Evolutionary conservation across 1,140 invertebrate genomes (phyloP), one percentile per base, ranked within the genome.

Genomic region (Thaumatotibia leucotreta): DNA sequence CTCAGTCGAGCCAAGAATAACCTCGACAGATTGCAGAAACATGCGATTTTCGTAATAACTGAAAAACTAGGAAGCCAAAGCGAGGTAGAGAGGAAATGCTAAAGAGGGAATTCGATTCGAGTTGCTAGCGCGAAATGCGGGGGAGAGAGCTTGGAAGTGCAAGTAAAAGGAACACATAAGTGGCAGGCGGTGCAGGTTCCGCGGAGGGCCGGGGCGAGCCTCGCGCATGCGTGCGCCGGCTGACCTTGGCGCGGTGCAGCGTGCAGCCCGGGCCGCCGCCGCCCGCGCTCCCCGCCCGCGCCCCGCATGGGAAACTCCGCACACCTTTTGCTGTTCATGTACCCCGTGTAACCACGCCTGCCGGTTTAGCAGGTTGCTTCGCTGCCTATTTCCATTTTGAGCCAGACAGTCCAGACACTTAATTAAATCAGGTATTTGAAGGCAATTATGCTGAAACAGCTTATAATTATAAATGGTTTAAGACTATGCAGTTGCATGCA

Each of bases 211-310:
- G 35, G 22, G 66, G 71, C 63, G 63, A 49, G 67, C 64, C 39
- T 68, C 73, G 68, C 83, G 86, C 87, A 86, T 87, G 84, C 84
- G 87, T 83, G 83, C 81, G 77, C 39, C 75, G 80, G 75, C 78
- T 87, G 84, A 88, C 85, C 85, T 89, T 88, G 83, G 78, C 74
- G 77, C 77, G 80, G 77, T 86, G 86, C 85, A 83, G 74, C 82
- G 81, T 84, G 83, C 82, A 83, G 76, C 73, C 77, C 75, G 70
- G 65, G 65, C 70, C 71, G 49, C 68, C 72, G 70, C 20, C 67
- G 74, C 31, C 66, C 65, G 23, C 54, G 22, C 27, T 61, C 31
- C 62, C 9, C 33, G 22, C 32, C 66, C 31, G 10, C 35, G 9
- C 58, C 11, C 67, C 63, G 66, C 58, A 69, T 67, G 58, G 69